These are phyloP conservation scores for Aporrectodea caliginosa DNA, from an alignment of 1,140 invertebrate species.

Conservation along the genomic window DNA sequence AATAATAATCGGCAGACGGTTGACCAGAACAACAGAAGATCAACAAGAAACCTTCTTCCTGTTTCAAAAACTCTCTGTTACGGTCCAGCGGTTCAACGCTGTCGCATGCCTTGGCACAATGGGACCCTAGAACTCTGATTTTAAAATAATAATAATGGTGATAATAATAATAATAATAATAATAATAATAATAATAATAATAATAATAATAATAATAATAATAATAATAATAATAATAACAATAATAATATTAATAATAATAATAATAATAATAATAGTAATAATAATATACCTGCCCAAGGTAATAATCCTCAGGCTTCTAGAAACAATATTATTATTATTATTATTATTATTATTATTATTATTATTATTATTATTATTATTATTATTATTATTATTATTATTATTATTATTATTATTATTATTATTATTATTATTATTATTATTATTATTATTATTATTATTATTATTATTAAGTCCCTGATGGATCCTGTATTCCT, in stretches of 20 bases:
- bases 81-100: no score
- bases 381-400: not conserved
- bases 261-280: not conserved
- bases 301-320: not conserved
- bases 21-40: no score
- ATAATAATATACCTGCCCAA: not conserved
- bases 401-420: not conserved
- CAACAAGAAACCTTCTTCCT: no score
- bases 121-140: not conserved
- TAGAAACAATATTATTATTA: no score
- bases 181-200: not conserved
- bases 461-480: not conserved
- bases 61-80: no score
- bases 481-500: no score
- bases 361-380: not conserved
- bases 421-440: slow-evolving; percentile 4
- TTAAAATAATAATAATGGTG: not conserved
- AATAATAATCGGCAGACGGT: no score
- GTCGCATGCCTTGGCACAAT: not conserved
- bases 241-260: not conserved
- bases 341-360: not conserved
- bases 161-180: not conserved
- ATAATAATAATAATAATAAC: not conserved
- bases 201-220: not conserved
- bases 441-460: slow-evolving; percentile 4